A percentile compares a stretch with the other conserved stretches of the same genome.
These are phyloP conservation scores for Drosophila nr. fundita DNA, from an alignment of 2,888 invertebrate genomes.

Conservation along the genomic window DNA sequence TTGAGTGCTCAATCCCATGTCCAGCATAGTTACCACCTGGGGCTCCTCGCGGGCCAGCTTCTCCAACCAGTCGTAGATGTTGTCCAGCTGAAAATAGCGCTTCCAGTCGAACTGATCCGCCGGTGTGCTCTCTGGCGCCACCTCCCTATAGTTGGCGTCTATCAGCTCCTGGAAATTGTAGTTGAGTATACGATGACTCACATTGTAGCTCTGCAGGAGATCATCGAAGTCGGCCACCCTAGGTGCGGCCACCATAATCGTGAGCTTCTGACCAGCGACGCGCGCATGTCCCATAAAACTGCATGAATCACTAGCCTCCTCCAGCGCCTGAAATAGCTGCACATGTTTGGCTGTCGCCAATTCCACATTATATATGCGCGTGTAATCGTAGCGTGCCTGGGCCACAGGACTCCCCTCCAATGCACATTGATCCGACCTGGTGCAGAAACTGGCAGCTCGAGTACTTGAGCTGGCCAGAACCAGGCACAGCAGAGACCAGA, in stretches of 20 bases:
- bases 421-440: constrained; percentile 63
- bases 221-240: constrained; percentile 82
- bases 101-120: constrained; percentile 77
- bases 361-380: constrained; percentile 76
- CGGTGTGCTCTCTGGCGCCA: constrained; percentile 52
- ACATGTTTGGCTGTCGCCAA: constrained; percentile 53
- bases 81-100: constrained; percentile 82
- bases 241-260: constrained; percentile 82
- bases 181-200: constrained; percentile 73
- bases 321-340: constrained; percentile 66
- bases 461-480: not conserved
- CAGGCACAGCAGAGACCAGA: constrained; percentile 17
- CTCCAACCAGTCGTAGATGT: constrained; percentile 82
- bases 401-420: constrained; percentile 16
- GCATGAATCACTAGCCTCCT: constrained; percentile 80
- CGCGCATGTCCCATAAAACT: constrained; percentile 82
- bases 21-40: constrained; percentile 82
- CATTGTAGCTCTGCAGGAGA: constrained; percentile 69
- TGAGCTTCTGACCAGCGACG: constrained; percentile 75
- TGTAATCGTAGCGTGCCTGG: constrained; percentile 81
- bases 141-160: constrained; percentile 71
- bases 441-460: constrained; percentile 43
- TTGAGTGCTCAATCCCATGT: constrained; percentile 86
- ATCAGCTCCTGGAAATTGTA: constrained; percentile 76
- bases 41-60: constrained; percentile 63